These are phyloP conservation scores for Hydractinia echinata DNA, from an alignment of 30 jellyfish, hydroid and myxozoan genomes.

Conservation along the genomic window DNA sequence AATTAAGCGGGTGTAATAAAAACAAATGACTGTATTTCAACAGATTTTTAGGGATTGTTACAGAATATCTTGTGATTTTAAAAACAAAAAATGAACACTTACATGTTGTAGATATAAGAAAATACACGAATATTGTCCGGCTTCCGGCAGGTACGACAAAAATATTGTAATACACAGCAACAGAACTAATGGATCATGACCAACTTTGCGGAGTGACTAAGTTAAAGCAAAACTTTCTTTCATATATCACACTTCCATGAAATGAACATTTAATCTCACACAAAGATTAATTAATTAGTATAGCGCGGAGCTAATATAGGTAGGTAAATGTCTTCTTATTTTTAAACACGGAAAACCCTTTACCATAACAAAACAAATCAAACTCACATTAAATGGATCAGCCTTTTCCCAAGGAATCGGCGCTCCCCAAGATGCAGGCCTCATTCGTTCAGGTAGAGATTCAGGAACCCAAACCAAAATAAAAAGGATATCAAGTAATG, in stretches of 20 bases:
- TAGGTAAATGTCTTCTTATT: no score
- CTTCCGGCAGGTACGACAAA: constrained; percentile 92
- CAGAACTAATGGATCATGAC: constrained; percentile 85
- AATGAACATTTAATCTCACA: not conserved
- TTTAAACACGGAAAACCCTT: not conserved
- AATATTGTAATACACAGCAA: constrained; percentile 79
- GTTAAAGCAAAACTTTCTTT: not conserved
- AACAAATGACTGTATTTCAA: no score
- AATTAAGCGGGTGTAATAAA: no score
- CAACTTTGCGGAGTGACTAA: constrained; percentile 93
- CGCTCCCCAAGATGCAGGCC: constrained; percentile 99
- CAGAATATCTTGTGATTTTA: no score
- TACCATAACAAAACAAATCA: not conserved
- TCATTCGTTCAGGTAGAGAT: constrained; percentile 96
- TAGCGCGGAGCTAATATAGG: not conserved
- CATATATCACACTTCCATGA: not conserved
- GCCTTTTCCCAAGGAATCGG: constrained; percentile 99
- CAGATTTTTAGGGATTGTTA: no score
- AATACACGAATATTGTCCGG: constrained; percentile 97
- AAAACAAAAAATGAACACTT: not conserved
- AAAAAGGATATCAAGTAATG: constrained; percentile 79
- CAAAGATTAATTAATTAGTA: not conserved
- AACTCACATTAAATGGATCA: constrained; percentile 93
- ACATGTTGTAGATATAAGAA: constrained; percentile 78
- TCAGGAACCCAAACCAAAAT: constrained; percentile 92